Conservation (phyloP, 2,113 vertebrate genomes). For the Speoplatyrhinus poulsoni region DNA sequence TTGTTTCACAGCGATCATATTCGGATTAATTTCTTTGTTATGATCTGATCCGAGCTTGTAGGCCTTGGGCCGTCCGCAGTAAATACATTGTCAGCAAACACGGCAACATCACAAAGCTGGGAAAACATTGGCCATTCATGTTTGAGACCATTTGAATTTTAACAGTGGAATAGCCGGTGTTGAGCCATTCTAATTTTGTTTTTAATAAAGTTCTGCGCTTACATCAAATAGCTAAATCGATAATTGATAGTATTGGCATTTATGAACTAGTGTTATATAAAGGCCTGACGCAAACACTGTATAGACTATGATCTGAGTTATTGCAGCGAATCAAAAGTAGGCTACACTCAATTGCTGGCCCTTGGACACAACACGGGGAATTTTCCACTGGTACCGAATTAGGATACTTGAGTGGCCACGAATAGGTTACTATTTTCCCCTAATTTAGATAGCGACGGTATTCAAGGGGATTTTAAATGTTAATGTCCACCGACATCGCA, state of each 20-base stretch:
- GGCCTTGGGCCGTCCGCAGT: conserved; percentile 57
- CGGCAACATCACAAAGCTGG: conserved; percentile 20
- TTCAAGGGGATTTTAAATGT: conserved; percentile 72
- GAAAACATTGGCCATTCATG: conserved; percentile 18
- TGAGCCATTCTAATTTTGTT: not conserved
- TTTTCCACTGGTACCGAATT: conserved; percentile 17
- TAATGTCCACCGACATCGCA: conserved; percentile 84
- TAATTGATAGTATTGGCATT: conserved; percentile 23
- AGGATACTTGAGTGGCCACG: conserved; percentile 6
- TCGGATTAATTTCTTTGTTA: conserved; percentile 57
- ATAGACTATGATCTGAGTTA: conserved; percentile 16
- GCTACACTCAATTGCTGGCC: not conserved
- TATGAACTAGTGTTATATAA: conserved; percentile 34
- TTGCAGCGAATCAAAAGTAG: not conserved
- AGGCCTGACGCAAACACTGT: conserved; percentile 36
- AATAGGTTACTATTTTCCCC: conserved; percentile 5
- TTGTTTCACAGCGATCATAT: conserved; percentile 44
- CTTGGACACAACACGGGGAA: not conserved
- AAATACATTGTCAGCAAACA: conserved; percentile 46
- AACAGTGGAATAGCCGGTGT: not conserved
- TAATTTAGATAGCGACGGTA: conserved; percentile 28
- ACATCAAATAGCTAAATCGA: not conserved
- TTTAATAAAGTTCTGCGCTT: not conserved
- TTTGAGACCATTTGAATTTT: not conserved
- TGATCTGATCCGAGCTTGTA: conserved; percentile 41